These are phyloP conservation scores for Macaria liturata DNA, from an alignment of 2,888 invertebrate genomes.

Conservation along the genomic window DNA sequence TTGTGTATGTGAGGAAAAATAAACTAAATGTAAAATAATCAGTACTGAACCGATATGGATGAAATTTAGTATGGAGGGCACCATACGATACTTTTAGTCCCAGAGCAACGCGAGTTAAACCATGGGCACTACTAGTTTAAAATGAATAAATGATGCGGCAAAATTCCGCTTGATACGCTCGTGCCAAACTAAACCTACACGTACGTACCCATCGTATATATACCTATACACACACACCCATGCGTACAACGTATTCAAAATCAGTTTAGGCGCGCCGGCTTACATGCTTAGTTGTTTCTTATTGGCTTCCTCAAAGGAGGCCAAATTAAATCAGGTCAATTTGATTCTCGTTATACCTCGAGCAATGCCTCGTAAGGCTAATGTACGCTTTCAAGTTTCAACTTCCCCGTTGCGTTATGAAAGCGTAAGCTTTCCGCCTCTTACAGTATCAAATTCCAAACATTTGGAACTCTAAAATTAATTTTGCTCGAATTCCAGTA, in stretches of 20 bases:
- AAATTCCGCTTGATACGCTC: too few species aligned
- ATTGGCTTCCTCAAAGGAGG: constrained; percentile 25
- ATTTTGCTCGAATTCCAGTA: background rate
- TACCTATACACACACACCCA: too few species aligned
- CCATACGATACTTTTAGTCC: too few species aligned
- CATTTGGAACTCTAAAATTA: constrained; percentile 3
- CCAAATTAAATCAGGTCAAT: constrained; percentile 44
- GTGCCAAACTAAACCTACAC: too few species aligned
- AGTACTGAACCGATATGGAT: too few species aligned
- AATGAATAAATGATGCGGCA: too few species aligned
- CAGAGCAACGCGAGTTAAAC: too few species aligned
- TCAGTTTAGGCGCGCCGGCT: constrained; percentile 13
- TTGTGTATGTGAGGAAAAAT: too few species aligned
- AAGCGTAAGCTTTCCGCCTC: constrained; percentile 16
- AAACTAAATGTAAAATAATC: too few species aligned
- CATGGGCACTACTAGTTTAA: too few species aligned
- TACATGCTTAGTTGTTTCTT: constrained; percentile 24
- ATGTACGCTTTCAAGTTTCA: constrained; percentile 41
- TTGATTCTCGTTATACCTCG: constrained; percentile 41
- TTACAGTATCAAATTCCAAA: constrained; percentile 9
- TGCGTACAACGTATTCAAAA: constrained; percentile 13
- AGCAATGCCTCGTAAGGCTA: constrained; percentile 42
- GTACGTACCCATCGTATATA: too few species aligned
- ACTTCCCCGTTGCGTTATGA: constrained; percentile 26
- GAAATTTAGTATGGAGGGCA: too few species aligned